Evolutionary conservation across 1,140 invertebrate genomes (phyloP).

Genomic region (Macrobrachium nipponense): DNA sequence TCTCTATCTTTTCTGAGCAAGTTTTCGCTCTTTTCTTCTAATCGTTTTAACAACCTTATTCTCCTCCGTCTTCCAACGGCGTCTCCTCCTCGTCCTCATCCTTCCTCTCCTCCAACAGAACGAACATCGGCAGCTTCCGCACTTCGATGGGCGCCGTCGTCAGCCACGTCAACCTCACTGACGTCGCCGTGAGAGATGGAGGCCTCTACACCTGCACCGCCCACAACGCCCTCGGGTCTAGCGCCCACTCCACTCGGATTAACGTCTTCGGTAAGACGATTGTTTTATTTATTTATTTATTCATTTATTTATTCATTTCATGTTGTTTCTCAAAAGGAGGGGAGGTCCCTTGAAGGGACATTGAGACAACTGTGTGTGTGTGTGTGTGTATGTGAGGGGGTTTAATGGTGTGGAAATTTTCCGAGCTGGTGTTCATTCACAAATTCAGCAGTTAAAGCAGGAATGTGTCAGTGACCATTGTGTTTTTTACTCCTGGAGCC

Average conservation of each 20-base stretch:
- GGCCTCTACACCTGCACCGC: constrained; percentile 44
- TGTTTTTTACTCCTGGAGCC: background rate
- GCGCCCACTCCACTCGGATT: constrained; percentile 33
- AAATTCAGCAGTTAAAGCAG: too few species aligned
- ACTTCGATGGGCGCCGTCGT: constrained; percentile 40
- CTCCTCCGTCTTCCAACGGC: background rate
- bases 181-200: constrained; percentile 41
- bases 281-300: background rate
- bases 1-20: too few species aligned
- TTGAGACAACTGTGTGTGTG: background rate
- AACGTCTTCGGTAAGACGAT: constrained; percentile 42
- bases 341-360: too few species aligned
- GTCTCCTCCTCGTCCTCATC: too few species aligned
- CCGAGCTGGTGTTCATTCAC: too few species aligned
- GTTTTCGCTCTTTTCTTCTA: background rate
- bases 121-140: constrained; percentile 38
- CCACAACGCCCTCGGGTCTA: constrained; percentile 29
- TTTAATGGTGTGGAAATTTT: too few species aligned
- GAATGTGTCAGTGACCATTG: background rate
- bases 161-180: constrained; percentile 48
- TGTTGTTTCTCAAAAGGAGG: too few species aligned
- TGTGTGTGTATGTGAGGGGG: too few species aligned
- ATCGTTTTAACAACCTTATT: background rate
- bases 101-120: constrained; percentile 1
- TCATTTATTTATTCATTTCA: too few species aligned